Conservation (phyloP, 2,888 invertebrate species). For the Eupithecia subfuscata region DNA sequence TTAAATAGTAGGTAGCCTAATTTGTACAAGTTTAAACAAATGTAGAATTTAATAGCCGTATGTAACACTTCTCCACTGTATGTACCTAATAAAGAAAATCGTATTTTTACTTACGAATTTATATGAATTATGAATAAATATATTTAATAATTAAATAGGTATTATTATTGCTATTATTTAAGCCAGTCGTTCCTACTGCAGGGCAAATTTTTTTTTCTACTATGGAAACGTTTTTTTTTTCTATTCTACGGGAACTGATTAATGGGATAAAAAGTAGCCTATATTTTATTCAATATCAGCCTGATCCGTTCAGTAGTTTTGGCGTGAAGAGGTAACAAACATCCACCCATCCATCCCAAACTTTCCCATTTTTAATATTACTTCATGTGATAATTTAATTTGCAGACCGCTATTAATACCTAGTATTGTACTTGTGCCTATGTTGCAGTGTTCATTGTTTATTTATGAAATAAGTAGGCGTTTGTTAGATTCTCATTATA, state of each 20-base stretch:
- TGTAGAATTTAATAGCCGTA: background rate
- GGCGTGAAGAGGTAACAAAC: too few relatives aligned
- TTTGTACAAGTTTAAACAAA: background rate
- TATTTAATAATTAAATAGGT: background rate
- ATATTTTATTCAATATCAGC: too few relatives aligned
- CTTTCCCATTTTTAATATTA: too few relatives aligned
- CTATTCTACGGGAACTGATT: too few relatives aligned
- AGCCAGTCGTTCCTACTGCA: background rate
- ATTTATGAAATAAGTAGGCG: background rate
- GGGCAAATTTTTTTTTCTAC: background rate
- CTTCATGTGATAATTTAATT: too few relatives aligned
- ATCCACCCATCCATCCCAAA: too few relatives aligned
- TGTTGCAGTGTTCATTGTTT: background rate
- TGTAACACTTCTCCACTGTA: slow-evolving; percentile 24
- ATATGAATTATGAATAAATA: slow-evolving; percentile 4
- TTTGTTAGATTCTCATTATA: background rate
- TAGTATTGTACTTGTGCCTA: too few relatives aligned
- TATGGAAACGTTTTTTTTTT: too few relatives aligned
- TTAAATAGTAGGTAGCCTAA: slow-evolving; percentile 75
- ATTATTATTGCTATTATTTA: background rate
- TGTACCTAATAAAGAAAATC: slow-evolving; percentile 11
- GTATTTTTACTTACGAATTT: slow-evolving; percentile 17
- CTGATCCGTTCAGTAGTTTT: too few relatives aligned
- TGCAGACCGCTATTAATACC: too few relatives aligned
- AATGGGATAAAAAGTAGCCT: too few relatives aligned